Evolutionary conservation across 2,888 invertebrate species (phyloP), one percentile per base, ranked within the genome.

Genomic region (Monoplex corrugatus): DNA sequence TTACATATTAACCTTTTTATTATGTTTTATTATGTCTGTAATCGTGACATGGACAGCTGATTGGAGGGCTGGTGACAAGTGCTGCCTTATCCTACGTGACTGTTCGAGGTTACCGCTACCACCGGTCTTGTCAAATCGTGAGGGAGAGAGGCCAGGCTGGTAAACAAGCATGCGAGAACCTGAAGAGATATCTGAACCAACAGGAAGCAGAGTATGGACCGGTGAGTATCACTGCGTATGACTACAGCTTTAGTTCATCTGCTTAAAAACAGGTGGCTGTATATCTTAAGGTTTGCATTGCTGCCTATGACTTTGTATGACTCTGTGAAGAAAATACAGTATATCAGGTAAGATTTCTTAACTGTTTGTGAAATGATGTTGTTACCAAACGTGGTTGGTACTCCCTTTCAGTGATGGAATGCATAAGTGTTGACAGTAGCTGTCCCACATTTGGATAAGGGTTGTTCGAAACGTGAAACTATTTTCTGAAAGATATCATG

Each of bases 111-210:
- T 80, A 68, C 68, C 68, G 78, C 44, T 78, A 72, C 44, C 28
- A 45, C 72, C 45, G 32, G 38, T 32, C 80, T 72, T 38, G 50
- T 28, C 87, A 43, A 44, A 23, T 72, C 28, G 43, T 44, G 28
- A 57, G 28, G n/a, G 80, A 87, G 57, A 87, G 87, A 43, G 78
- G 80, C 50, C 35, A 28, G 57, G 78, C 78, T 19, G 50, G 78
- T 57, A 57, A 84, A 19, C 19, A 23, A 19, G 82, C 57, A 0
- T 40, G 40, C 10, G 23, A 57, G 57, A 35, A 13, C 16, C 43
- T 50, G n/a, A 68, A n/a, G 23, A 28, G 44, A 43, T 13, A 44
- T 38, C 19, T 83, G 28, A 57, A 45, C 13, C n/a, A 82, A 28
- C 38, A n/a, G 83, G 43, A 75, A 43, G 35, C 28, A 23, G 10